Evolutionary conservation across 2,888 invertebrate species (phyloP).

Genomic region (Tupiocoris notatus): DNA sequence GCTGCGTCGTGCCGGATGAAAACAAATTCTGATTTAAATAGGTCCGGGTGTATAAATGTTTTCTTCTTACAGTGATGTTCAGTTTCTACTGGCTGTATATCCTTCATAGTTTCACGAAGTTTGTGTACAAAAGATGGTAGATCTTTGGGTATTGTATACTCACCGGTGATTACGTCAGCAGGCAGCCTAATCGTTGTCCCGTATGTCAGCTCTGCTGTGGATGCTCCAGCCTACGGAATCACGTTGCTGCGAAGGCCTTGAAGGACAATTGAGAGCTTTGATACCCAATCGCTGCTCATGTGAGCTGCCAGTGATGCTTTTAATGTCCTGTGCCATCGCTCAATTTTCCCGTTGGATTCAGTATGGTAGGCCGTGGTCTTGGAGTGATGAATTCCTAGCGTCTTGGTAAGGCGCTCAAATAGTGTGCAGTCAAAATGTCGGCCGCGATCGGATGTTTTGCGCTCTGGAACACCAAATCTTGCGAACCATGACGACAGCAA

Average conservation of each 20-base stretch:
- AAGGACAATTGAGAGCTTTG: neutral
- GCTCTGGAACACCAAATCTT: neutral
- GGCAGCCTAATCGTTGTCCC: neutral
- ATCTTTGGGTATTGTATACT: neutral
- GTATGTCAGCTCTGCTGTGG: neutral
- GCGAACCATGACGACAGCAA: neutral
- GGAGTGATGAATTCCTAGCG: neutral
- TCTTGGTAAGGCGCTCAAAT: neutral
- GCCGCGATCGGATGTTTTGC: neutral
- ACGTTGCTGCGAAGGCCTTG: neutral
- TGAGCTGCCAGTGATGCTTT: neutral
- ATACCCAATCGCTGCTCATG: neutral
- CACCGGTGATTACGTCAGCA: neutral
- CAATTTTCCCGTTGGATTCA: neutral
- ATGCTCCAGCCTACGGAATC: neutral
- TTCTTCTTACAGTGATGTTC: neutral
- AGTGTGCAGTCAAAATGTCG: neutral
- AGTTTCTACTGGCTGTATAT: neutral
- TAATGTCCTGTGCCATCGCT: neutral
- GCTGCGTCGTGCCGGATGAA: neutral
- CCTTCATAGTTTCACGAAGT: neutral
- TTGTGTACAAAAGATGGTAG: neutral
- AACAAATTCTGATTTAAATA: too few relatives aligned
- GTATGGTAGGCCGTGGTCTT: neutral
- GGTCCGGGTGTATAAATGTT: slow-evolving; percentile 3